A percentile compares a stretch with the other conserved stretches of the same genome.
phyloP scores from a whole-genome alignment of 2,888 invertebrate species.

The Isotomurus palustris region DNA sequence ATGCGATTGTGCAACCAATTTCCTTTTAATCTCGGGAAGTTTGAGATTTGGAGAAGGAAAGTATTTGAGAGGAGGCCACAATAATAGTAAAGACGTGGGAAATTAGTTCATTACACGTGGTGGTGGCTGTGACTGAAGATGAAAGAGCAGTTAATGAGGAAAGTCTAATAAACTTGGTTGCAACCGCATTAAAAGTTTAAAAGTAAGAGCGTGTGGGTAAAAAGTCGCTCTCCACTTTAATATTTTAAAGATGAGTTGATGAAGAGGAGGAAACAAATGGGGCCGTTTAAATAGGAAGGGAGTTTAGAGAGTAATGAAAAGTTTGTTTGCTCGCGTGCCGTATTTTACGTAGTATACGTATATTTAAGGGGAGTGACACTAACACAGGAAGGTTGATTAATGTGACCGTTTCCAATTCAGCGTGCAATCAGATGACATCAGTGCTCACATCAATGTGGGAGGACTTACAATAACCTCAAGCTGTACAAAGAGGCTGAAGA shows the following conservation, averaged over 20 bases:
- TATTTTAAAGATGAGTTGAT: not conserved
- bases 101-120: too few species aligned
- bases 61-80: too few species aligned
- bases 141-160: conserved; percentile 5
- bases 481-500: conserved; percentile 84
- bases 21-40: too few species aligned
- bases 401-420: conserved; percentile 48
- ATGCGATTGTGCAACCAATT: too few species aligned
- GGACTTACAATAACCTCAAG: conserved; percentile 88
- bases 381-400: conserved; percentile 3
- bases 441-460: conserved; percentile 93
- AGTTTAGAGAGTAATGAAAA: too few species aligned
- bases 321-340: conserved; percentile 3
- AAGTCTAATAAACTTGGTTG: conserved; percentile 4
- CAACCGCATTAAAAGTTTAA: too few species aligned
- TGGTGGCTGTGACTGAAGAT: too few species aligned
- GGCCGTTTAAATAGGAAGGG: too few species aligned
- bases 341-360: conserved; percentile 6
- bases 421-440: conserved; percentile 93
- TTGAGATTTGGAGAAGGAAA: not conserved
- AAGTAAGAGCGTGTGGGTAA: not conserved
- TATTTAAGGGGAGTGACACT: conserved; percentile 8
- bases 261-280: not conserved
- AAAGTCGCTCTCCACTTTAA: not conserved
- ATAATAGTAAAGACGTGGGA: too few species aligned